Evolutionary conservation across 2,113 vertebrate species (phyloP).

Genomic region (Oryzias melastigma): DNA sequence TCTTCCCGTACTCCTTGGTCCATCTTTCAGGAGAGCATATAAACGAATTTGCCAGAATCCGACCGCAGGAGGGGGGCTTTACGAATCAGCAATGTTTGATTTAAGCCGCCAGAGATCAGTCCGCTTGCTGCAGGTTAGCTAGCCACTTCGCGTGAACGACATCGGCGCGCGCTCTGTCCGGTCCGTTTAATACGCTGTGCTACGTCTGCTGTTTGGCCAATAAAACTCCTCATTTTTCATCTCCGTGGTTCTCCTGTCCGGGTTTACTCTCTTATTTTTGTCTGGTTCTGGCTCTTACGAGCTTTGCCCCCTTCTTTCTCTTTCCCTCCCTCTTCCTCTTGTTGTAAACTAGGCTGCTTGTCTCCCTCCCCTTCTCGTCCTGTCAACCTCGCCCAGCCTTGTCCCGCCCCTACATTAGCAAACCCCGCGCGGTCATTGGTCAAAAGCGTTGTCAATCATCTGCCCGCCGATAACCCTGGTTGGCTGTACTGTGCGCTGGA

Average conservation of each 20-base stretch:
- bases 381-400: slow-evolving; percentile 81
- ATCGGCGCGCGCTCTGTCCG: slow-evolving; percentile 50
- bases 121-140: slow-evolving; percentile 73
- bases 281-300: slow-evolving; percentile 25
- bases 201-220: slow-evolving; percentile 30
- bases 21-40: slow-evolving; percentile 17
- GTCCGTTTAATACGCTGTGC: slow-evolving; percentile 13
- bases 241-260: slow-evolving; percentile 26
- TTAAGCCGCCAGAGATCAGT: slow-evolving; percentile 51
- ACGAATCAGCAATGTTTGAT: slow-evolving; percentile 16
- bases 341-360: slow-evolving; percentile 77
- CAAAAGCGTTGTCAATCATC: slow-evolving; percentile 36
- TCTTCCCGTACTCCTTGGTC: slow-evolving; percentile 15
- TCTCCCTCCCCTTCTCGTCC: slow-evolving; percentile 63
- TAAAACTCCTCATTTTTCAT: slow-evolving; percentile 52
- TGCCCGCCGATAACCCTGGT: slow-evolving; percentile 50
- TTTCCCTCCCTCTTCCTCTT: slow-evolving; percentile 74
- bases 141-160: slow-evolving; percentile 62
- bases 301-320: slow-evolving; percentile 60
- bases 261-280: slow-evolving; percentile 50
- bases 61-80: slow-evolving; percentile 10
- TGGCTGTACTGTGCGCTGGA: slow-evolving; percentile 73
- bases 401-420: slow-evolving; percentile 57
- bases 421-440: slow-evolving; percentile 57
- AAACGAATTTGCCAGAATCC: slow-evolving; percentile 20